Base-by-base conservation (phyloP, 2,797 vertebrate species). In the Sebastes cheni region DNA sequence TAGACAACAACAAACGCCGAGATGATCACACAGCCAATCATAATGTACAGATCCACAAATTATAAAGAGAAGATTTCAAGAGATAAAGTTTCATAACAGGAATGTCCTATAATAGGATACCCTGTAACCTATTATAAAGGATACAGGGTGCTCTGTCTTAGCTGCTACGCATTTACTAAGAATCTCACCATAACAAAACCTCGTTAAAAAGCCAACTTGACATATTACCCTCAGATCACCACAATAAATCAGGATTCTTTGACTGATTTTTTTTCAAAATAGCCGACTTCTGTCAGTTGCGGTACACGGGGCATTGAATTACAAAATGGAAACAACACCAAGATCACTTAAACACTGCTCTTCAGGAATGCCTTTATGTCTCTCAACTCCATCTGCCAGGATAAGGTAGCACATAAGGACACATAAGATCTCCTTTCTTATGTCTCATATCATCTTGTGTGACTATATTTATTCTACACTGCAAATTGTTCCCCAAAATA, bases 401-500 rank as follows among this genome's bases (percentile, higher is more conserved):
- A 11, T 30, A 18, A 30, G 34, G 52, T 42, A n/a, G 50, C 50
- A 52, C 20, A n/a, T n/a, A 54, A n/a, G 18, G 50, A 54, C 9
- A n/a, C 2, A n/a, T 54, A 22, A 32, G 20, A 36, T 54, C 20
- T 42, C 36, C 73, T 54, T 34, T 9, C 46, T 34, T 58, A 7
- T 16, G 7, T 36, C n/a, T 22, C 14, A 18, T 9, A 64, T 8
- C 22, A 64, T 36, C 29, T 61, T 27, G 29, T 61, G 59, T n/a
- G 11, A 64, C 30, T 32, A 25, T 20, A 50, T 25, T 55, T 67
- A 25, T 58, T 18, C 22, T 27, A 25, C 6, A 11, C 23, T 30
- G 14, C 12, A 64, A 80, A 62, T 52, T 65, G 30, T 69, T 27
- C 13, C 14, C 30, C 12, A 80, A 68, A 81, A 42, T 52, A 69